Evolutionary conservation across 2,797 vertebrate genomes (phyloP).

Genomic region (Alectoris magna): DNA sequence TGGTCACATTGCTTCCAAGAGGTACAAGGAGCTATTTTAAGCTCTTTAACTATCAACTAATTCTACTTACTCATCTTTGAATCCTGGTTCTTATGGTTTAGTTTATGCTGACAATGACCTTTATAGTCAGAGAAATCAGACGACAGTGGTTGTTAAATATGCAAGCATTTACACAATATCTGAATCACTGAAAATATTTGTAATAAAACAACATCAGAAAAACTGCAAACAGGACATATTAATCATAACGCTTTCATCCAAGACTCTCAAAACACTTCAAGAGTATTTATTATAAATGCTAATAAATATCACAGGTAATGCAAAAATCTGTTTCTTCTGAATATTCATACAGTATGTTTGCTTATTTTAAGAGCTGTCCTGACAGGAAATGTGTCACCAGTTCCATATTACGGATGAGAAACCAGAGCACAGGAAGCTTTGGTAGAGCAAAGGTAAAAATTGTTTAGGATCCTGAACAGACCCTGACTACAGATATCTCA

Average conservation of each 20-base stretch:
- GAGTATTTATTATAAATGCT: neutral
- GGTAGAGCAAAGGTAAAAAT: neutral
- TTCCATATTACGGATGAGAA: neutral
- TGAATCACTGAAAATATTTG: neutral
- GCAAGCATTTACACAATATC: neutral
- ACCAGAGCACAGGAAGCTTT: neutral
- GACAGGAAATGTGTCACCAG: neutral
- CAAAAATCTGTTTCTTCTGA: neutral
- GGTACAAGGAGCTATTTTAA: neutral
- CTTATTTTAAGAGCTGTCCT: neutral
- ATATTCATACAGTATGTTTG: neutral
- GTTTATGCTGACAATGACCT: neutral
- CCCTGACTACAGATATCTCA: neutral
- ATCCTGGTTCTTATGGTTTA: neutral
- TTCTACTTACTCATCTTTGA: conserved; percentile 16
- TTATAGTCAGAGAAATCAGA: neutral
- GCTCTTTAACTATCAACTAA: neutral
- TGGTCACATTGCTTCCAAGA: neutral
- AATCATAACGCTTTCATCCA: neutral
- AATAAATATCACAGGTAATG: neutral
- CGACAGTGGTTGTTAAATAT: neutral
- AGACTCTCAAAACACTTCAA: neutral
- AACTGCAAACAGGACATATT: neutral
- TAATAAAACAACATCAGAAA: neutral
- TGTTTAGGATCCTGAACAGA: neutral